Evolutionary conservation across 2,797 vertebrate species (phyloP), one percentile per base, ranked within the genome.

Genomic region (Cyprinella venusta): DNA sequence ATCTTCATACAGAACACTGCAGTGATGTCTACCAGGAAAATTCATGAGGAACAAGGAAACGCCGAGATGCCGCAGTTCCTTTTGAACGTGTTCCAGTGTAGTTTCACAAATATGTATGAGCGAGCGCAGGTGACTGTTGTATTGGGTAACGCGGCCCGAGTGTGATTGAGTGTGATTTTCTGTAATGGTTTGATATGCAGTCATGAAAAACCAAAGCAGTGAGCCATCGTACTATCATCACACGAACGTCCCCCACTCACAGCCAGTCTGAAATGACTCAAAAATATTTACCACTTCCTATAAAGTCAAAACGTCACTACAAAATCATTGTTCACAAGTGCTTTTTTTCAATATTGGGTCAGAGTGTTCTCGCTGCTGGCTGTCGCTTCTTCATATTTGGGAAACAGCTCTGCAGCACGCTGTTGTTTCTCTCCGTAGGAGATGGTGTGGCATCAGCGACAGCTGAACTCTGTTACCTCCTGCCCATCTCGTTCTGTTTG

Each of bases 401-500:
- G 59, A 84, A 87, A 76, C 45, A 89, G 92, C 93, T 94, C 92
- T 91, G 93, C 94, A 94, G 94, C 92, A 90, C 92, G 93, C 90
- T 89, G 91, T 93, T 92, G 92, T 91, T 93, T 93, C 89, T 88
- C 94, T 96, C 95, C 94, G 94, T 95, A 95, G 95, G 96, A 96
- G 96, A 95, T 93, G 93, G 71, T 21, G 54, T 30, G 61, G 45
- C 63, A 65, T 87, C 77, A 50, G 54, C 70, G 40, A 45, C 70
- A 26, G 61, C 63, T 48, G 13, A 88, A 94, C 93, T 94, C 93
- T 95, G 96, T 97, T 97, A 97, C 96, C 96, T 97, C 94, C 93
- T 96, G 91, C 96, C 96, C 96, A 97, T 96, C 92, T 97, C 96
- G 40, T 96, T 97, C 95, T 97, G 96, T 96, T 96, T 95, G 93